Evolutionary conservation across 2,113 vertebrate species (phyloP), one percentile per base, ranked within the genome.

Genomic region (Heliornis fulica): DNA sequence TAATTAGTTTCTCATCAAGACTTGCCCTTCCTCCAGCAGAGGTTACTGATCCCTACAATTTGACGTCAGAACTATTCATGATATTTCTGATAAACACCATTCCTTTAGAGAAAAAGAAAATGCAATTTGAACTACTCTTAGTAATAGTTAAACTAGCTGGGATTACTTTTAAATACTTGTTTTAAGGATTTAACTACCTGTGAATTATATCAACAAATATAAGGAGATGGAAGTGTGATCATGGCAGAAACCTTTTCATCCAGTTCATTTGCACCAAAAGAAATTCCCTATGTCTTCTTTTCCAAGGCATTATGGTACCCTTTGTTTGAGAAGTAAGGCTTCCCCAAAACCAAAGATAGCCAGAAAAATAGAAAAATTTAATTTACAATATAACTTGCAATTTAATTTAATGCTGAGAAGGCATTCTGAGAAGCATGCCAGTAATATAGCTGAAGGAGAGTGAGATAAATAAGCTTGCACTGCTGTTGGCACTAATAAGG

Each of bases 391-490:
- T 70, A 91, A 87, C 70, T 86, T 80, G 48, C 63, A 91, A 66
- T 65, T 91, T 83, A 83, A 87, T 94, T 92, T 96, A 85, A 75
- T 72, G 76, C 79, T 90, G 63, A 89, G 83, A 83, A 93, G 77
- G 64, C 51, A 74, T 91, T 94, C 87, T 70, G 87, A 94, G 89
- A 65, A 83, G 45, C 68, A 74, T 46, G 53, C 59, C 43, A 48
- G 80, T 65, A 77, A 65, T 74, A 8, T 13, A 76, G 36, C 1
- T 5, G 64, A 70, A 60, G 66, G 41, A 86, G 59, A 95, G 63
- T 90, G 89, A 89, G 93, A 92, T 88, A 86, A 89, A 89, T 95
- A 78, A 75, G 74, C 56, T 82, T 56, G 81, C 69, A 21, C 69
- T 87, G 38, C 81, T 87, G 77, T 41, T 87, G 70, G 81, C 41